Evolutionary conservation across 1,140 invertebrate genomes (phyloP), one percentile per base, ranked within the genome.

Genomic region (Drosophila simulans): DNA sequence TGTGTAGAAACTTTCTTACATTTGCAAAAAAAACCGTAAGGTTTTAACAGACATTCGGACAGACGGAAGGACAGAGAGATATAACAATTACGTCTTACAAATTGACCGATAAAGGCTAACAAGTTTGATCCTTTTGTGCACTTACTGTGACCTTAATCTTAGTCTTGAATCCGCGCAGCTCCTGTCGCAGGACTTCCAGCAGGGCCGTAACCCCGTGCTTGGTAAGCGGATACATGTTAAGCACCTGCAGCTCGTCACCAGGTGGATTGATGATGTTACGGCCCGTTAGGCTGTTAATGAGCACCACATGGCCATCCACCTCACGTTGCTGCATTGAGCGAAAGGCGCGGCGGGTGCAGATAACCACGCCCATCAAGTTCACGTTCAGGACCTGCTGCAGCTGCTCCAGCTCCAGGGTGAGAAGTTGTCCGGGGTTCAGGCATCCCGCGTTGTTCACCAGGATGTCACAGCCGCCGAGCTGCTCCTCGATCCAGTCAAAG

Each of bases 361-460:
- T 92, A 13, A 94, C 93, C 0, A 96, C 79, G 0, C 93, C 96
- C 51, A 96, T 92, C 0, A 96, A 92, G 78, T 97, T 97, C 1
- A 95, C 94, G 43, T 96, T 94, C 37, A 96, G 64, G 58, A 94
- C 93, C 39, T 80, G 60, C 59, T 83, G 75, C 48, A 91, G 49
- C 0, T 73, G 55, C 22, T 75, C 64, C 52, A 65, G 3, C 5
- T 78, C 57, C 43, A 78, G 27, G 15, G 72, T 80, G 10, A 82
- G 42, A 46, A 91, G n/a, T 12, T 83, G 73, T 17, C 88, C 89
- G 2, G 65, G 17, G 5, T 66, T 53, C 4, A 88, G 52, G 0
- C 95, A 71, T 0, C 95, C 96, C 1, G 96, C 96, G 88, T 96
- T 96, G 84, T 97, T 97, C 31, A 97, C 92, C 43, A 96, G 91